Conservation (phyloP, 2,797 vertebrate species). For the Podarcis lilfordi region DNA sequence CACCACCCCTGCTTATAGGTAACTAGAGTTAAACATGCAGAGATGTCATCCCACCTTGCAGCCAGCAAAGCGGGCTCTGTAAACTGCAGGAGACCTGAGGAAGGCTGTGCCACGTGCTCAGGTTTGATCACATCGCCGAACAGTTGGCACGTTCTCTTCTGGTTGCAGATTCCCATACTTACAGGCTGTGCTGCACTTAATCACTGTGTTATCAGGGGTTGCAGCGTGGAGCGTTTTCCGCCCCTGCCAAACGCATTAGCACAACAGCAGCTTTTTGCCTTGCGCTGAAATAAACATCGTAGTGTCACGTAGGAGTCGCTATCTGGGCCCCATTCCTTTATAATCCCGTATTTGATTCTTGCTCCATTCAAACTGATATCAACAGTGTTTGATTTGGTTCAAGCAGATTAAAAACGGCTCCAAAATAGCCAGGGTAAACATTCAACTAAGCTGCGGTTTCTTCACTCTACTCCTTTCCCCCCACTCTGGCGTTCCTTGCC, state of each 20-base stretch:
- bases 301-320: not conserved
- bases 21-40: not conserved
- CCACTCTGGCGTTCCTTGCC: not conserved
- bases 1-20: not conserved
- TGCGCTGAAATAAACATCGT: conserved; percentile 9
- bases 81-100: not conserved
- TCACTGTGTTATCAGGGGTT: not conserved
- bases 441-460: not conserved
- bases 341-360: conserved; percentile 23
- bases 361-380: conserved; percentile 20
- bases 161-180: not conserved
- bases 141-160: not conserved
- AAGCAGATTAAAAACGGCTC: conserved; percentile 21
- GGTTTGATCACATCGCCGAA: not conserved
- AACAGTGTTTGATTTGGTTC: conserved; percentile 17
- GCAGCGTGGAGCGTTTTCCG: not conserved
- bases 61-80: not conserved
- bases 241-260: not conserved
- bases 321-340: conserved; percentile 9
- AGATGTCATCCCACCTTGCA: no score
- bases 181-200: not conserved
- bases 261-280: not conserved
- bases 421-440: conserved; percentile 9
- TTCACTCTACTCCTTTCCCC: not conserved
- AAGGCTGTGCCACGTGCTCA: not conserved